Conservation (phyloP, 2,888 invertebrate species). For the Shargacucullia verbasci region DNA sequence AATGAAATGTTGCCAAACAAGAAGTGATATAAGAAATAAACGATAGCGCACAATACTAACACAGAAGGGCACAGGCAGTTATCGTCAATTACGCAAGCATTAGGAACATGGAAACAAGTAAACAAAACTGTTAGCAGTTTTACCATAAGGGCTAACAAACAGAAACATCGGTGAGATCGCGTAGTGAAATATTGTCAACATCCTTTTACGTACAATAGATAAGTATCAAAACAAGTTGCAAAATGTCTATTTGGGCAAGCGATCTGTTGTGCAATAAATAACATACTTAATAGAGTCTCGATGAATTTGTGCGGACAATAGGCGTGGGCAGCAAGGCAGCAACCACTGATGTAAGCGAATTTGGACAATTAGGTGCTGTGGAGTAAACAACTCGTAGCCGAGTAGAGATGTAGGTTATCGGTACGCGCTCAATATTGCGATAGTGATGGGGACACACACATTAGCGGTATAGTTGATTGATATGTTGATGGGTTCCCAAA, state of each 20-base stretch:
- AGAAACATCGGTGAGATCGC: conserved; percentile 52
- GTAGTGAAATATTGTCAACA: conserved; percentile 50
- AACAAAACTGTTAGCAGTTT: conserved; percentile 72
- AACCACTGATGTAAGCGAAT: conserved; percentile 73
- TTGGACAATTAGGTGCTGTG: conserved; percentile 73
- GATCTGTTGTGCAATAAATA: conserved; percentile 66
- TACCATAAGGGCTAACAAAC: conserved; percentile 66
- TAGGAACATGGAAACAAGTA: conserved; percentile 60
- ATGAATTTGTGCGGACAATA: conserved; percentile 66
- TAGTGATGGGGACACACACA: conserved; percentile 65
- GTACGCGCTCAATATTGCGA: conserved; percentile 61
- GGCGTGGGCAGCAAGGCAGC: conserved; percentile 61
- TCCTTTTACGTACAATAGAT: conserved; percentile 52
- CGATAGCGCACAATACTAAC: conserved; percentile 62
- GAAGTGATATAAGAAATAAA: conserved; percentile 63
- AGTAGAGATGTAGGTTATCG: conserved; percentile 82
- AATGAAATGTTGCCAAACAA: conserved; percentile 60
- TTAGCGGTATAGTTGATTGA: conserved; percentile 64
- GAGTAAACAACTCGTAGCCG: conserved; percentile 72
- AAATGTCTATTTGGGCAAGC: conserved; percentile 58
- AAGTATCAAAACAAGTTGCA: conserved; percentile 64
- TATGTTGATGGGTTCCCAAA: conserved; percentile 63
- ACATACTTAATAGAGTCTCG: conserved; percentile 60
- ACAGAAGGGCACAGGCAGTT: conserved; percentile 71
- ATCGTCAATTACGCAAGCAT: conserved; percentile 70